Evolutionary conservation across 2,888 invertebrate genomes (phyloP).

Genomic region (Papilio protenor): DNA sequence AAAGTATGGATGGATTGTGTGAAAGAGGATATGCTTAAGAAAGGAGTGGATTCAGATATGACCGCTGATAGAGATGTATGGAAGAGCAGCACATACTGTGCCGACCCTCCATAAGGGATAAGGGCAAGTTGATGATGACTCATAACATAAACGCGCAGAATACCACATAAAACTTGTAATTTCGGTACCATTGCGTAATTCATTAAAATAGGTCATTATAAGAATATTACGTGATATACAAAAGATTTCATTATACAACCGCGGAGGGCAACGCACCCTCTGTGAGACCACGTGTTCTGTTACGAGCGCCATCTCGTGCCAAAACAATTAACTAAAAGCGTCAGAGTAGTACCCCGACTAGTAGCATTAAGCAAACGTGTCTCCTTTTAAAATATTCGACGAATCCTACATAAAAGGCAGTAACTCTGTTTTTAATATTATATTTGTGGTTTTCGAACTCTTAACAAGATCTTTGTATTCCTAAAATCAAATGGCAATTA

Average conservation of each 20-base stretch:
- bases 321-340: slow-evolving; percentile 33
- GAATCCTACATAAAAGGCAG: neutral
- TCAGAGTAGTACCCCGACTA: neutral
- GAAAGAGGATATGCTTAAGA: no score
- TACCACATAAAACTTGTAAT: neutral
- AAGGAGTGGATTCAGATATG: no score
- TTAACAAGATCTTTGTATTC: neutral
- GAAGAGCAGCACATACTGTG: no score
- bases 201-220: neutral
- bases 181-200: neutral
- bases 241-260: neutral
- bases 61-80: no score
- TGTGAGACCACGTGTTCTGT: slow-evolving; percentile 2
- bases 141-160: neutral
- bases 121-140: no score
- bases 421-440: neutral
- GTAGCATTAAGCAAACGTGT: neutral
- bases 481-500: neutral
- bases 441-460: neutral
- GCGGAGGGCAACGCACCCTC: slow-evolving; percentile 13
- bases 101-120: no score
- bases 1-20: no score
- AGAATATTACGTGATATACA: neutral
- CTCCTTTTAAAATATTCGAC: neutral
- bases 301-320: slow-evolving; percentile 13